Base-by-base conservation (phyloP, 1,140 invertebrate species). In the Euglossa dilemma region DNA sequence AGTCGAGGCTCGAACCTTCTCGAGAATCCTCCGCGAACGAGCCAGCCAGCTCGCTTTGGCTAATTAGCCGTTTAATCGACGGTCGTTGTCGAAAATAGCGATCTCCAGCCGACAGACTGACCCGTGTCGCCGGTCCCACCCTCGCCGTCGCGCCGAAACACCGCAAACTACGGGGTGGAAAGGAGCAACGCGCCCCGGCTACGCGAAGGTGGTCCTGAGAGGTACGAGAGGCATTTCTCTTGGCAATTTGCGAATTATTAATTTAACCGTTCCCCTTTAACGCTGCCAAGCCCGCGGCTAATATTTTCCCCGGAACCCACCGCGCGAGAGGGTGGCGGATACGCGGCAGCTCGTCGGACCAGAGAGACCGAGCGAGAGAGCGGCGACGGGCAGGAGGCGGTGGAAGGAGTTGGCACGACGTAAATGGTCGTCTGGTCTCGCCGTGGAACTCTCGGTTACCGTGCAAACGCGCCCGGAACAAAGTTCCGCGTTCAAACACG, bases 211-310 rank as follows among this genome's bases (percentile, higher is more conserved):
- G 28, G 54, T 47, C 18, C 14, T 28, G 57, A 47, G 57, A 47
- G 57, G 36, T 56, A 78, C 80, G 75, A 87, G 72, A 70, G 45
- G 52, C 86, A 77, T 76, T 79, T 85, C 80, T 86, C 64, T 80
- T 64, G 72, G 36, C 72, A 86, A 89, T 88, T 88, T 83, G 73
- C 52, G 81, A 89, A 89, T 89, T 89, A 86, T 89, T 88, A 88
- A 88, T 88, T 88, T 88, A 88, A 70, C 83, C 56, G 70, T 85
- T 85, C 87, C 83, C 79, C 86, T 83, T 88, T 88, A 88, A 87
- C 66, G 86, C 75, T 70, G 23, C 69, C 57, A 28, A 59, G 84
- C 83, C 81, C 67, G 87, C 72, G 86, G 87, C 86, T 88, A 87
- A 88, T 88, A 85, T 88, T 83, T 84, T 74, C 71, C 86, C 56